A percentile compares a stretch with the other conserved stretches of the same genome.
phyloP scores from a whole-genome alignment of 2,797 vertebrate species.

The Clarias platycephalus region DNA sequence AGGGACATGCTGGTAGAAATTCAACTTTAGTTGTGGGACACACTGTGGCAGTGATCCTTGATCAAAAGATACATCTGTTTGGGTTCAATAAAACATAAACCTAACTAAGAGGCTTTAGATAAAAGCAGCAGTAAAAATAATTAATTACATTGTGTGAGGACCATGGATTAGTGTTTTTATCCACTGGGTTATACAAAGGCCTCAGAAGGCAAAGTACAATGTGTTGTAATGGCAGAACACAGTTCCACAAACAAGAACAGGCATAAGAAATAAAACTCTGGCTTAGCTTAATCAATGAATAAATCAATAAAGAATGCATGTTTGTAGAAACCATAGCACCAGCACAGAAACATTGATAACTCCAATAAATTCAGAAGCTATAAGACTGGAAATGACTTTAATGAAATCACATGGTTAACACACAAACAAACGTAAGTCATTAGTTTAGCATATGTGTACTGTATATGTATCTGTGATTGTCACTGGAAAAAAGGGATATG shows the following conservation, averaged over 20 bases:
- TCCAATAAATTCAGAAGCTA: slow-evolving; percentile 46
- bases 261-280: slow-evolving; percentile 46
- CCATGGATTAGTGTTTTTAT: slow-evolving; percentile 62
- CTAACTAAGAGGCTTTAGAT: slow-evolving; percentile 68
- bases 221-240: slow-evolving; percentile 54
- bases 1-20: slow-evolving; percentile 55
- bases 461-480: slow-evolving; percentile 20
- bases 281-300: slow-evolving; percentile 39
- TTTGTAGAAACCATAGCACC: slow-evolving; percentile 42
- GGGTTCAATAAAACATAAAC: slow-evolving; percentile 68
- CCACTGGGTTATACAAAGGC: slow-evolving; percentile 49
- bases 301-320: slow-evolving; percentile 49
- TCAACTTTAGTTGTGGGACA: slow-evolving; percentile 63
- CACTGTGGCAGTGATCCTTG: slow-evolving; percentile 67
- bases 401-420: slow-evolving; percentile 37
- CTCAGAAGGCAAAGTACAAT: slow-evolving; percentile 45
- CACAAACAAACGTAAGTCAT: slow-evolving; percentile 44
- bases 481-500: slow-evolving; percentile 13
- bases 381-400: slow-evolving; percentile 50
- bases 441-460: slow-evolving; percentile 4
- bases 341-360: slow-evolving; percentile 45
- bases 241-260: slow-evolving; percentile 53
- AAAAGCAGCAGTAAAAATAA: slow-evolving; percentile 72
- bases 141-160: slow-evolving; percentile 62
- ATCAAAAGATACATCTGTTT: slow-evolving; percentile 74